phyloP scores from a whole-genome alignment of 2,888 invertebrate genomes.

The Psylliodes chrysocephalus region DNA sequence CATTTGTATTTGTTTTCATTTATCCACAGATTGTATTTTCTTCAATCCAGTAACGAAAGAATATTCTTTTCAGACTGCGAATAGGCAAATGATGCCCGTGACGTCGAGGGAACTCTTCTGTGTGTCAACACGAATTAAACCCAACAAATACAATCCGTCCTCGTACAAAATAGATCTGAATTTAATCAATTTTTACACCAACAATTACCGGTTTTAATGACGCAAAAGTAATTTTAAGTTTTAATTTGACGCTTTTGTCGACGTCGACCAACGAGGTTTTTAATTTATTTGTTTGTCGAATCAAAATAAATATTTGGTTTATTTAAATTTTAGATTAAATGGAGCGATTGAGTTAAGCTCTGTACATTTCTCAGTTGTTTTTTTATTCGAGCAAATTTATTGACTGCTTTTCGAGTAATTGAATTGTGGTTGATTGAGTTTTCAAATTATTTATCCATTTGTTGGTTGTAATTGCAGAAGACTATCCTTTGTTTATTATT shows the following conservation, averaged over 20 bases:
- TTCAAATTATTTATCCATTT: neutral
- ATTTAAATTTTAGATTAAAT: conserved; percentile 43
- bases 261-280: conserved; percentile 57
- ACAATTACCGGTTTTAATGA: conserved; percentile 60
- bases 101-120: conserved; percentile 34
- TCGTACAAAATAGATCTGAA: conserved; percentile 54
- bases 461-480: too few relatives aligned
- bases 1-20: too few relatives aligned
- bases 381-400: conserved; percentile 10
- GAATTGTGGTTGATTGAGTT: conserved; percentile 9
- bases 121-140: conserved; percentile 58
- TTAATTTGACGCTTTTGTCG: conserved; percentile 58
- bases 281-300: conserved; percentile 56
- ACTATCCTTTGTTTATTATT: too few relatives aligned
- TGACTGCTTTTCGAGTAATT: neutral
- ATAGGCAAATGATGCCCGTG: conserved; percentile 8
- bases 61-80: conserved; percentile 23
- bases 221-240: conserved; percentile 62
- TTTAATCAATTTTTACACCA: conserved; percentile 61
- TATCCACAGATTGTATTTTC: too few relatives aligned
- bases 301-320: conserved; percentile 56
- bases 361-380: conserved; percentile 15
- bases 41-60: neutral
- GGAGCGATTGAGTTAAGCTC: conserved; percentile 18
- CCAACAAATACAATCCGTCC: conserved; percentile 50